Evolutionary conservation across 2,113 vertebrate genomes (phyloP).

Genomic region (Ammodramus savannarum): DNA sequence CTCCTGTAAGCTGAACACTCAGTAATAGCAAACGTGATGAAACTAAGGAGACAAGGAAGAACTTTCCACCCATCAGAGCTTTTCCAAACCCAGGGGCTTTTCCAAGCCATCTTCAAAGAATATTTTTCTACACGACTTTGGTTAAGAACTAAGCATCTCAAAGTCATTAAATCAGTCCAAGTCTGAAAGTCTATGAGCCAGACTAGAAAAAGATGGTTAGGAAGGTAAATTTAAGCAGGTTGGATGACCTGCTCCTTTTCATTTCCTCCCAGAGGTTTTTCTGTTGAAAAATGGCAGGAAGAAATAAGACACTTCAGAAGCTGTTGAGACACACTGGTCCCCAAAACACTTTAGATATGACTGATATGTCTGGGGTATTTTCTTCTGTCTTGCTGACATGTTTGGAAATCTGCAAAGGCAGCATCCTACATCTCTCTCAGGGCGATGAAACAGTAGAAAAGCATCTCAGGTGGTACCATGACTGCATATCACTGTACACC

Average conservation of each 20-base stretch:
- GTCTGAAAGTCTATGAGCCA: not conserved
- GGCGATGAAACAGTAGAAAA: not conserved
- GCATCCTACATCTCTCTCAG: not conserved
- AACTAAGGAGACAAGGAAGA: not conserved
- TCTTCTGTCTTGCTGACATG: not conserved
- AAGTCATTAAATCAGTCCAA: not conserved
- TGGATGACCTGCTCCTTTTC: not conserved
- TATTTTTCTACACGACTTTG: not conserved
- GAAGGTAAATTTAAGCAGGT: not conserved
- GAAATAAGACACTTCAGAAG: not conserved
- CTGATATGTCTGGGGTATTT: not conserved
- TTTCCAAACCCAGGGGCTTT: not conserved
- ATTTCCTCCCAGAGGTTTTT: not conserved
- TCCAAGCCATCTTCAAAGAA: not conserved
- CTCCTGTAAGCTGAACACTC: not conserved
- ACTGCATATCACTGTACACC: not conserved
- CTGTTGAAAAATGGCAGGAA: not conserved
- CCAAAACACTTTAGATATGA: not conserved
- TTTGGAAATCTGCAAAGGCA: not conserved
- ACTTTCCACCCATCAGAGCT: not conserved
- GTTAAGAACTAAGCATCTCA: not conserved
- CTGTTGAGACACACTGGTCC: not conserved
- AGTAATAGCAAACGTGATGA: not conserved
- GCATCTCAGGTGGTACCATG: not conserved
- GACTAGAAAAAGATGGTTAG: not conserved